Conservation (phyloP, 1,140 invertebrate genomes). For the Caenorhabditis inopinata region DNA sequence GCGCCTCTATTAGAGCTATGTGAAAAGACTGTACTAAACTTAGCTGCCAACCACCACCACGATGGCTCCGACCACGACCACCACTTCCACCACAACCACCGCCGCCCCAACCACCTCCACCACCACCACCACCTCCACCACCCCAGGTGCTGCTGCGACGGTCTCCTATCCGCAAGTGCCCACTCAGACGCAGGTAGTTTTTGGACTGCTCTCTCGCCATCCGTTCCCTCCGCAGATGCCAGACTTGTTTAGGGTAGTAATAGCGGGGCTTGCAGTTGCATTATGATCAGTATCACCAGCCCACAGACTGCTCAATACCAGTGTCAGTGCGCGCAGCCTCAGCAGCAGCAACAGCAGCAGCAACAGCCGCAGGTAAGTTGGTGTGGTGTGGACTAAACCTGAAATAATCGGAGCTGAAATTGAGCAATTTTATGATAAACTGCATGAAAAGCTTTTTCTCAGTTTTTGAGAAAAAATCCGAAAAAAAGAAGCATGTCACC, state of each 20-base stretch:
- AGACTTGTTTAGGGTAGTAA: neutral
- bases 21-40: no score
- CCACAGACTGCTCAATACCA: conserved; percentile 41
- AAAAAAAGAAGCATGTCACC: neutral
- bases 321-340: conserved; percentile 31
- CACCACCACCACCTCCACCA: conserved; percentile 28
- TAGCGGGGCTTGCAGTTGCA: conserved; percentile 38
- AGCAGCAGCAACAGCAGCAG: conserved; percentile 12
- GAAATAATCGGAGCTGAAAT: neutral
- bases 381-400: neutral
- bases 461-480: no score
- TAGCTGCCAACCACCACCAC: conserved; percentile 41
- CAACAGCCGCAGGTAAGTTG: neutral
- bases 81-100: conserved; percentile 33
- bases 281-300: conserved; percentile 44
- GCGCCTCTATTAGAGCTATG: no score
- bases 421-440: no score
- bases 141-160: neutral
- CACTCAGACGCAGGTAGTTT: conserved; percentile 5
- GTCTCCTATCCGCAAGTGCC: conserved; percentile 26
- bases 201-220: no score
- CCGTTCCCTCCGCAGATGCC: no score
- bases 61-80: conserved; percentile 29
- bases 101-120: conserved; percentile 32
- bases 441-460: no score